Evolutionary conservation across 2,113 vertebrate species (phyloP).

Genomic region (Gopherus evgoodei): DNA sequence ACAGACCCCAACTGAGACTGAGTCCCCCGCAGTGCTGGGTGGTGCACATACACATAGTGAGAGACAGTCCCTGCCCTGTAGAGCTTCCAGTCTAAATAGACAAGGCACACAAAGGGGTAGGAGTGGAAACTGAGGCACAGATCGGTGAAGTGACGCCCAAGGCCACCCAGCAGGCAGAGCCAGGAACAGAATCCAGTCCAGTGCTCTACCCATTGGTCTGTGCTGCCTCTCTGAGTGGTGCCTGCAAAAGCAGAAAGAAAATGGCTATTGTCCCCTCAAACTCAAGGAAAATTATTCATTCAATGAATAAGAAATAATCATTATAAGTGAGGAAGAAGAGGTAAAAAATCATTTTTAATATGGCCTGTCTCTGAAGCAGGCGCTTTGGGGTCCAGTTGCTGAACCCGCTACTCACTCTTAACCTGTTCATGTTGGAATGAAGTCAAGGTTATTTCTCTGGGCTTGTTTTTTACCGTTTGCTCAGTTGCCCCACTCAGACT

Average conservation of each 20-base stretch:
- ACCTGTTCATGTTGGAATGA: no score
- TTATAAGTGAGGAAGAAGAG: neutral
- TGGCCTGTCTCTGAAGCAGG: neutral
- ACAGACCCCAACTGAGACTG: neutral
- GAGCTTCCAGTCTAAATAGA: neutral
- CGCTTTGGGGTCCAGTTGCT: neutral
- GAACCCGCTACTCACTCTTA: no score
- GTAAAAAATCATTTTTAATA: neutral
- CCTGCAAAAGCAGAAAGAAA: neutral
- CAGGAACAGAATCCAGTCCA: neutral
- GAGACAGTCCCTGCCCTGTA: neutral
- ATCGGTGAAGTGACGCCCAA: neutral
- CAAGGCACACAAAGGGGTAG: neutral
- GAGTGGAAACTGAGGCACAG: neutral
- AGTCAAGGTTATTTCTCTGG: no score
- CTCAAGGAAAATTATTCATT: neutral
- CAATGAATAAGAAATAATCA: neutral
- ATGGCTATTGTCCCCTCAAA: neutral
- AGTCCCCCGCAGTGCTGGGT: no score
- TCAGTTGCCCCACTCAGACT: neutral
- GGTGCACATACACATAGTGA: no score
- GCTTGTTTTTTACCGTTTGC: no score
- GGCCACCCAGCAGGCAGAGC: neutral
- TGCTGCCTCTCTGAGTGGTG: no score
- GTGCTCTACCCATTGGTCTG: no score